Percentiles rank a stretch among this genome's conserved stretches.
These are phyloP conservation scores for Apotomis betuletana DNA, from an alignment of 2,888 invertebrate genomes.

Conservation along the genomic window DNA sequence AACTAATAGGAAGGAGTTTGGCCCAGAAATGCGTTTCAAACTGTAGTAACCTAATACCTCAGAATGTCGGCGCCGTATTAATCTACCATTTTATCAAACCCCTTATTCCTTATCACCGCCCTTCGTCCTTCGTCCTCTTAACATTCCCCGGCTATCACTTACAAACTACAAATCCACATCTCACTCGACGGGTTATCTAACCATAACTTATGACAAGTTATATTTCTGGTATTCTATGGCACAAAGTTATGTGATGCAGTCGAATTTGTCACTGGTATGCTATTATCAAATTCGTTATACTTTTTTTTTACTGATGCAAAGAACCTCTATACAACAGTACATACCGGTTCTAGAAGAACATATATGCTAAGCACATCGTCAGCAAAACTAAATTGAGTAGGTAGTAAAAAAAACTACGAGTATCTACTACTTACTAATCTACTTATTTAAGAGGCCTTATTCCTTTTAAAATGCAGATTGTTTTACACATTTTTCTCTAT, in stretches of 20 bases:
- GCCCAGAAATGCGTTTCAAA: not conserved
- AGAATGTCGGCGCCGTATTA: slow-evolving; percentile 18
- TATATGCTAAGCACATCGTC: no score
- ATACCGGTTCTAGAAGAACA: no score
- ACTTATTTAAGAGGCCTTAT: no score
- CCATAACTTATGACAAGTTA: slow-evolving; percentile 21
- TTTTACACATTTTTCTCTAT: no score
- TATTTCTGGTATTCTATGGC: slow-evolving; percentile 8
- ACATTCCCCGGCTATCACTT: slow-evolving; percentile 26
- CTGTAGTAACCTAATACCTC: slow-evolving; percentile 15
- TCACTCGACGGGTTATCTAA: slow-evolving; percentile 29
- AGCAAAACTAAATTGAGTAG: no score
- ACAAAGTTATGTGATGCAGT: slow-evolving; percentile 9
- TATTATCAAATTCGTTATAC: no score
- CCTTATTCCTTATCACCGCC: slow-evolving; percentile 24
- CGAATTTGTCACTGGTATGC: not conserved
- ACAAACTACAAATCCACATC: slow-evolving; percentile 26
- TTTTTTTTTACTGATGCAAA: no score
- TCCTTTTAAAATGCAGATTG: no score
- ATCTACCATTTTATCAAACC: slow-evolving; percentile 24
- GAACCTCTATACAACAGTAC: no score
- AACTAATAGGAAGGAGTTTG: no score
- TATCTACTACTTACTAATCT: no score
- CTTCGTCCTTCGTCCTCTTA: slow-evolving; percentile 22
- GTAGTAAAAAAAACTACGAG: no score